These are phyloP conservation scores for Fragum whitleyi DNA, from an alignment of 2,888 invertebrate genomes.

Conservation along the genomic window DNA sequence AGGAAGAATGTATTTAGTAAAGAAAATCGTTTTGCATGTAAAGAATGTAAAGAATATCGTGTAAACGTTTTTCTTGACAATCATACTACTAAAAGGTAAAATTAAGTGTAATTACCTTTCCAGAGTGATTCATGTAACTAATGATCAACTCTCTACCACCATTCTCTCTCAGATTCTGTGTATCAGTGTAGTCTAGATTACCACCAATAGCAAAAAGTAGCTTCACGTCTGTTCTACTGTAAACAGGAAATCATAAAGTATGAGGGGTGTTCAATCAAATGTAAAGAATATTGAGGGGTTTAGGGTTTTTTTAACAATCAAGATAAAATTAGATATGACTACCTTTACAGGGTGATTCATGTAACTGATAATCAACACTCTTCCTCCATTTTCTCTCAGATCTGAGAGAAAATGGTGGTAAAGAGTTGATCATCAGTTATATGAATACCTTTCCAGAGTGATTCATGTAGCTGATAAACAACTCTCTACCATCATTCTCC, in stretches of 20 bases:
- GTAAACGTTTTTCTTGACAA: too few relatives aligned
- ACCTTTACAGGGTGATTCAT: conserved; percentile 88
- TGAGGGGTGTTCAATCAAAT: too few relatives aligned
- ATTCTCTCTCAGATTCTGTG: conserved; percentile 84
- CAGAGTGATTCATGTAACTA: conserved; percentile 88
- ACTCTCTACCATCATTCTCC: conserved; percentile 86
- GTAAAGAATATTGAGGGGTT: too few relatives aligned
- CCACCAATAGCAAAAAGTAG: conserved; percentile 86
- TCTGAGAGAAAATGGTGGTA: too few relatives aligned
- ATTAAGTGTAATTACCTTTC: conserved; percentile 86
- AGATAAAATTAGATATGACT: conserved; percentile 15
- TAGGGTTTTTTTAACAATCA: too few relatives aligned
- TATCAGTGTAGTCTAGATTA: conserved; percentile 86
- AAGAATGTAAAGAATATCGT: too few relatives aligned
- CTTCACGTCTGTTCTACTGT: conserved; percentile 75
- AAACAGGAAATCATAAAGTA: background rate
- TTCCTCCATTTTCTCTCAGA: conserved; percentile 85
- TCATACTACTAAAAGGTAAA: too few relatives aligned
- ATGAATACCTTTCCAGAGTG: conserved; percentile 88
- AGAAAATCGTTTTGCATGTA: too few relatives aligned
- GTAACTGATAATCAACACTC: conserved; percentile 88
- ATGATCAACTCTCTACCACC: conserved; percentile 88
- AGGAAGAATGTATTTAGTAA: too few relatives aligned
- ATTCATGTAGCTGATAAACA: conserved; percentile 88
- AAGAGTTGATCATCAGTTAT: too few relatives aligned